Evolutionary conservation across 2,797 vertebrate genomes (phyloP), one percentile per base, ranked within the genome.

Genomic region (Hypotaenidia okinawae): DNA sequence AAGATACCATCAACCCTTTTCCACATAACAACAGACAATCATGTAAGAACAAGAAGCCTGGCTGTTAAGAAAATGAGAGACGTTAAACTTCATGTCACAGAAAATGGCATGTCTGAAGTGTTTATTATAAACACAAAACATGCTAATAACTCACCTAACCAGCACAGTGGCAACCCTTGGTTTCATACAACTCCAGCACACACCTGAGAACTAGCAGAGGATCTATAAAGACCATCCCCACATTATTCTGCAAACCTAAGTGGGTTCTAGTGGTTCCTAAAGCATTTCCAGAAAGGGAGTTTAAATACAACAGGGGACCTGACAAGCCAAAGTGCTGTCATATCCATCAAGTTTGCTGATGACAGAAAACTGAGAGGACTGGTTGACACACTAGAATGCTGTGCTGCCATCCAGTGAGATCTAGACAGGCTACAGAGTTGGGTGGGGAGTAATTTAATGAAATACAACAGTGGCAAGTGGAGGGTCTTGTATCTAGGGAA

Each of bases 201-300:
- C 9, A 30, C 14, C 7, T 82, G 68, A 95, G 54, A 89, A 18
- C 52, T 92, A 84, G 72, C 15, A 89, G 25, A 95, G 9, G 28
- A 67, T 57, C 87, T 92, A 66, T 52, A 90, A 96, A 81, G 80
- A 93, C 70, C 58, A 95, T 78, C 21, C 17, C 77, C 30, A 10
- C 37, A 72, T 89, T 93, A 94, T 90, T 97, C 96, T 94, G 58
- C 59, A 96, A 94, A 82, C 19, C 24, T 94, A 92, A 96, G 72
- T 88, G 59, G 24, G 13, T 82, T 94, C 14, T 87, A 47, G 47
- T 47, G 47, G 47, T 21, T 47, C 22, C 47, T 90, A 97, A 95
- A 94, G 90, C 14, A 37, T 94, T 82, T 96, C 73, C 81, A 82
- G 54, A 94, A 96, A 93, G 49, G 43, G 62, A 37, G 22, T 25